These are phyloP conservation scores for Echinops telfairi DNA, from an alignment of 2,113 vertebrate species.

Conservation along the genomic window DNA sequence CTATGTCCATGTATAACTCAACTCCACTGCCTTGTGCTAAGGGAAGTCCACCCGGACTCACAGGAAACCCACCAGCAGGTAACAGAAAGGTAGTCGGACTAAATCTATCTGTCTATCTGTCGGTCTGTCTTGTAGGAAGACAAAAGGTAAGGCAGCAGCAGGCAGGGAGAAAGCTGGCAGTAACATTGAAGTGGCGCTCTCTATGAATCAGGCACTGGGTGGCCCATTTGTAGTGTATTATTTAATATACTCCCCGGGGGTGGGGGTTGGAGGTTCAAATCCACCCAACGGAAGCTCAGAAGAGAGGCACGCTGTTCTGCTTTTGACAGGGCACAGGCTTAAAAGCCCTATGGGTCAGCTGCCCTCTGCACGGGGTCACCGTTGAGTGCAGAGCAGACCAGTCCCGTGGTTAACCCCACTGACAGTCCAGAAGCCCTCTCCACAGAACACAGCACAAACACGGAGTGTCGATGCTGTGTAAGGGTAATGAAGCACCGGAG, in stretches of 20 bases:
- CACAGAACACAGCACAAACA: background rate
- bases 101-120: no score
- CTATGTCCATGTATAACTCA: background rate
- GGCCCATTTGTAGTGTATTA: background rate
- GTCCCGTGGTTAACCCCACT: no score
- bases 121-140: background rate
- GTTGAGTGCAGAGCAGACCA: background rate
- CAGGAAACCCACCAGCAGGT: background rate
- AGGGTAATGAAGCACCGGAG: background rate
- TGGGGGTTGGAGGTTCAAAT: background rate
- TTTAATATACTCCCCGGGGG: background rate
- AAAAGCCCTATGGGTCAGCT: background rate
- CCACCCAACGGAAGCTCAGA: background rate
- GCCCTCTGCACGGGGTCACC: background rate
- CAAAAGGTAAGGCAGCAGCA: background rate
- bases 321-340: background rate
- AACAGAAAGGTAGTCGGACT: background rate
- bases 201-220: background rate
- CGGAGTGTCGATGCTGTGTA: background rate
- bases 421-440: background rate
- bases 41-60: background rate
- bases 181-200: no score
- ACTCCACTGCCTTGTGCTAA: background rate
- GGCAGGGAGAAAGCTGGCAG: background rate
- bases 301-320: background rate